A percentile compares a stretch with the other conserved stretches of the same genome.
Evolutionary conservation across 2,888 invertebrate species (phyloP).

Genomic region (Temnothorax rugatulus): DNA sequence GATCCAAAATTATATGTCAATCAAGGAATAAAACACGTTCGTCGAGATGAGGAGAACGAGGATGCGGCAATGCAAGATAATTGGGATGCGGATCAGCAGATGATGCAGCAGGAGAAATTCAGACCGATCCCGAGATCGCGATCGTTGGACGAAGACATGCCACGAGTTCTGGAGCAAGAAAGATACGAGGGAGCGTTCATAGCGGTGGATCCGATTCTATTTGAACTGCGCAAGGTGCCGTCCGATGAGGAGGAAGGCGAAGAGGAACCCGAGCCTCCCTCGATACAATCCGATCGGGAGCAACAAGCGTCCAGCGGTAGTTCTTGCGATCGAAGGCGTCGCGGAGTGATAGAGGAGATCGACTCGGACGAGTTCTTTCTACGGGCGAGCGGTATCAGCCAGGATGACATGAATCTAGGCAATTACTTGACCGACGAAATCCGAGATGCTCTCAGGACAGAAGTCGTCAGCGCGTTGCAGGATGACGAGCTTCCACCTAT

Average conservation of each 20-base stretch:
- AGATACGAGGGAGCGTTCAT: conserved; percentile 69
- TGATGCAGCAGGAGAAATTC: conserved; percentile 58
- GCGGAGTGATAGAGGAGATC: conserved; percentile 93
- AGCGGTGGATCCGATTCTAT: conserved; percentile 79
- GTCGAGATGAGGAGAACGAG: conserved; percentile 32
- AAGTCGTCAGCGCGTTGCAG: conserved; percentile 89
- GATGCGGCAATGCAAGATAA: conserved; percentile 48
- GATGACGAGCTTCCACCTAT: conserved; percentile 82
- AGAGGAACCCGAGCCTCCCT: conserved; percentile 77
- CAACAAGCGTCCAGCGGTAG: conserved; percentile 89
- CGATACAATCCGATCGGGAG: conserved; percentile 86
- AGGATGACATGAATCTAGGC: conserved; percentile 93
- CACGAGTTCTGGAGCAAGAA: conserved; percentile 61
- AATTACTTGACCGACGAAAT: conserved; percentile 93
- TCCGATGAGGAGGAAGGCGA: conserved; percentile 70
- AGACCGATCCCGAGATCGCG: conserved; percentile 58
- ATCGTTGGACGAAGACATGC: conserved; percentile 66
- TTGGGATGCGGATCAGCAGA: conserved; percentile 56
- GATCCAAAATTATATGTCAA: conserved; percentile 80
- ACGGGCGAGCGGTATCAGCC: conserved; percentile 93
- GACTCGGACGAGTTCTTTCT: conserved; percentile 96
- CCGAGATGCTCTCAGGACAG: conserved; percentile 91
- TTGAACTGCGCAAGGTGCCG: conserved; percentile 50
- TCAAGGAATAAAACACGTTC: conserved; percentile 63
- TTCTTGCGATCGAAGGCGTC: conserved; percentile 87